phyloP scores from a whole-genome alignment of 2,113 vertebrate species.

The Genyomyrus donnyi region DNA sequence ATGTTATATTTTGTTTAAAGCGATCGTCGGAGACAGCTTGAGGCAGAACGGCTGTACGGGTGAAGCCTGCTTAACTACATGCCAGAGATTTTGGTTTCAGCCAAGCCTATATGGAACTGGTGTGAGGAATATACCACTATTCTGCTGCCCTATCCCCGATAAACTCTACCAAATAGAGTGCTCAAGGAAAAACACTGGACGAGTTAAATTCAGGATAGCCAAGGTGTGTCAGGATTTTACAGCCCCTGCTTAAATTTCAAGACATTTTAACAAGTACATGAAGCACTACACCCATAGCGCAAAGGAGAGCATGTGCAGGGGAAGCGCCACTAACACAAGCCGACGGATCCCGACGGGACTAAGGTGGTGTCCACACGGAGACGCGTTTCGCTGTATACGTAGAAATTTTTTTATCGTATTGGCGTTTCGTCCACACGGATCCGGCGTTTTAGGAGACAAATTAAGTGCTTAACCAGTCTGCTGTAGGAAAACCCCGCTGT shows the following conservation, averaged over 20 bases:
- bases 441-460: too few relatives aligned
- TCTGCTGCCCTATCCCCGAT: background rate
- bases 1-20: background rate
- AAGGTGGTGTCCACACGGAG: too few relatives aligned
- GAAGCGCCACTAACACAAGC: background rate
- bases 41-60: background rate
- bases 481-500: background rate
- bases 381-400: too few relatives aligned
- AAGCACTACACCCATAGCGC: background rate
- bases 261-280: background rate
- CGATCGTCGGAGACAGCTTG: background rate
- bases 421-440: too few relatives aligned
- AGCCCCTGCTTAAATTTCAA: background rate
- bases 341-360: background rate
- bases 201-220: background rate
- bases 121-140: background rate
- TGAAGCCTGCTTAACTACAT: conserved; percentile 8
- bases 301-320: background rate
- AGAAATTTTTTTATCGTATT: too few relatives aligned
- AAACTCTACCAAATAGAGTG: background rate
- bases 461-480: background rate
- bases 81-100: background rate
- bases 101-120: background rate
- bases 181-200: background rate
- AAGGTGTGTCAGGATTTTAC: background rate